Percentiles rank a stretch among this genome's conserved stretches.
Evolutionary conservation across 2,113 vertebrate genomes (phyloP).

Genomic region (Lutjanus erythropterus): DNA sequence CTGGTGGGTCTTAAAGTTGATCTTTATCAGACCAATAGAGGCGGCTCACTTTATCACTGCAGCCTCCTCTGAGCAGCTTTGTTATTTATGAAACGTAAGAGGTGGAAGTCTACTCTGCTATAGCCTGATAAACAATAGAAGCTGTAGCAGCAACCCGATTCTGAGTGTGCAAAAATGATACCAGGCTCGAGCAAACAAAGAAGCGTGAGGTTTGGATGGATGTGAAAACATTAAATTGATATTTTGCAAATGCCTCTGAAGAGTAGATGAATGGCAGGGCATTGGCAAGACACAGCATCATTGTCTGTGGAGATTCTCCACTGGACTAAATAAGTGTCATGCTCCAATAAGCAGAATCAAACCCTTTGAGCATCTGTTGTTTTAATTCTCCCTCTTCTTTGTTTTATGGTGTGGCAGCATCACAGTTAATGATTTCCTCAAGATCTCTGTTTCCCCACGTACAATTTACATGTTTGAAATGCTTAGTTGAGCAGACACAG

Average conservation of each 20-base stretch:
- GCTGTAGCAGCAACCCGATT: constrained; percentile 47
- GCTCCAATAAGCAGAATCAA: constrained; percentile 77
- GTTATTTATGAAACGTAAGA: constrained; percentile 57
- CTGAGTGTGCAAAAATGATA: constrained; percentile 27
- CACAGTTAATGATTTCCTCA: constrained; percentile 74
- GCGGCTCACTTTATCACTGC: constrained; percentile 38
- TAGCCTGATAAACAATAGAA: constrained; percentile 61
- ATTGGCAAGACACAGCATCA: constrained; percentile 60
- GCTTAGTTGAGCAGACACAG: constrained; percentile 49
- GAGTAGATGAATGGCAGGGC: constrained; percentile 69
- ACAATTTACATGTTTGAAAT: constrained; percentile 67
- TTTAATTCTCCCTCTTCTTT: constrained; percentile 62
- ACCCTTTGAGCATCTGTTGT: constrained; percentile 75
- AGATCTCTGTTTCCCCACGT: constrained; percentile 60
- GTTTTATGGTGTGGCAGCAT: constrained; percentile 51
- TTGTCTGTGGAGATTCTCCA: constrained; percentile 67
- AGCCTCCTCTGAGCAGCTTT: constrained; percentile 36
- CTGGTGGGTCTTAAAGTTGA: constrained; percentile 61
- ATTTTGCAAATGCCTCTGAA: constrained; percentile 63
- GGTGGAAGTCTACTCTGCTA: constrained; percentile 33
- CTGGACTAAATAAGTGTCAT: constrained; percentile 63
- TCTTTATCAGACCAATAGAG: constrained; percentile 56
- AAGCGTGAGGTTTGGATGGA: constrained; percentile 50
- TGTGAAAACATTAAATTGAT: constrained; percentile 46
- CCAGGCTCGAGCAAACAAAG: constrained; percentile 45